Percentiles rank a stretch among this genome's conserved stretches.
phyloP scores from a whole-genome alignment of 2,888 invertebrate genomes.

The Nymphalis polychloros region DNA sequence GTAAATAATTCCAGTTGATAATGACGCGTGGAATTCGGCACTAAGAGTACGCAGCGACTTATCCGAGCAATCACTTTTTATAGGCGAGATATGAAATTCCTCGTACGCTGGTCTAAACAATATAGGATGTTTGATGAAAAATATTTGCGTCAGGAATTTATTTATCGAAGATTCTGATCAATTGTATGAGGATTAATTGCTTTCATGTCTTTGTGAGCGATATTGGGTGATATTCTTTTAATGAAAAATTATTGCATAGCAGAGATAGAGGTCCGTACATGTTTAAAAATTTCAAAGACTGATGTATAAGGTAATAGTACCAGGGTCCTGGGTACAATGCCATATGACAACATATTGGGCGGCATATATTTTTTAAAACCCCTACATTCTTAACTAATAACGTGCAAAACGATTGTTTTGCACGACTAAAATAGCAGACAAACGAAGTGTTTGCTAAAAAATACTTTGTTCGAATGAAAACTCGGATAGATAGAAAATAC shows the following conservation, averaged over 20 bases:
- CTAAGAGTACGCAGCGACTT: conserved; percentile 30
- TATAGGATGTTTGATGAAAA: conserved; percentile 18
- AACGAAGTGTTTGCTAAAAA: not conserved
- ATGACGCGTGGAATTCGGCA: conserved; percentile 13
- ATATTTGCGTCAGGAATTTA: conserved; percentile 15
- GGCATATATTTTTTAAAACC: too few species aligned
- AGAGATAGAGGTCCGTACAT: too few species aligned
- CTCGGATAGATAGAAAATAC: not conserved
- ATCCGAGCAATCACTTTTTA: conserved; percentile 46
- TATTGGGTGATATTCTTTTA: too few species aligned
- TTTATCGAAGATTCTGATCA: conserved; percentile 5
- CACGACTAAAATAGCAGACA: too few species aligned
- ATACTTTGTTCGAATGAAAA: not conserved
- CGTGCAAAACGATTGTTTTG: too few species aligned
- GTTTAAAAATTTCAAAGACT: too few species aligned
- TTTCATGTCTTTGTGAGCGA: not conserved
- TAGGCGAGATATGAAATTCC: conserved; percentile 51
- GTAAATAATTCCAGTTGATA: conserved; percentile 8
- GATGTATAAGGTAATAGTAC: too few species aligned
- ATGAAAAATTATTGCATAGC: too few species aligned
- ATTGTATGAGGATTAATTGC: conserved; percentile 3
- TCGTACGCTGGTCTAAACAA: conserved; percentile 29
- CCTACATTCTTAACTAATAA: too few species aligned
- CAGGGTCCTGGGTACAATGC: too few species aligned
- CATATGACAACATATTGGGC: too few species aligned